Percentiles rank a stretch among this genome's conserved stretches.
phyloP scores from a whole-genome alignment of 2,113 vertebrate species.

The Setophaga petechia region DNA sequence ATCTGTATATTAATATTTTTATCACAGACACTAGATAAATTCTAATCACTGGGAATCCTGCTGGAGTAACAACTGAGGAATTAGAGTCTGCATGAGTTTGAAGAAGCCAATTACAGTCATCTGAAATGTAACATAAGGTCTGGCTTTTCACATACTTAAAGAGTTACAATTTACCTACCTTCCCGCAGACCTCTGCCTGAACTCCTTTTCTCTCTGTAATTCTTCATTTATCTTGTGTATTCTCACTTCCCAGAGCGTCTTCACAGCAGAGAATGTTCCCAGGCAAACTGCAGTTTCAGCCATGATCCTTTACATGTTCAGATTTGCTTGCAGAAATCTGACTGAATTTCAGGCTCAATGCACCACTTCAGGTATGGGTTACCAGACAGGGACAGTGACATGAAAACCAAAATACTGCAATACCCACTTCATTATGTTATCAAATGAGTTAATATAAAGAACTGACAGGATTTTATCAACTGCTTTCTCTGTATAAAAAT shows the following conservation, averaged over 20 bases:
- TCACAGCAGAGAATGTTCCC: constrained; percentile 83
- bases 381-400: not conserved
- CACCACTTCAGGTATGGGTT: not conserved
- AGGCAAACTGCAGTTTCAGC: constrained; percentile 72
- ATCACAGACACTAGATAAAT: not conserved
- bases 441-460: not conserved
- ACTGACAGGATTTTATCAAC: not conserved
- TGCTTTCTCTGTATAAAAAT: not conserved
- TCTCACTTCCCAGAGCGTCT: constrained; percentile 89
- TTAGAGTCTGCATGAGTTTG: not conserved
- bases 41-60: not conserved
- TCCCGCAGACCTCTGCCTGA: constrained; percentile 65
- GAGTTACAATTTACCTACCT: constrained; percentile 31
- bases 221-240: constrained; percentile 84
- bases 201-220: constrained; percentile 74
- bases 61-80: not conserved
- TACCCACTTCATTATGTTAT: not conserved
- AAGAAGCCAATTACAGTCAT: not conserved
- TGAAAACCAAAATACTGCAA: not conserved
- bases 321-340: not conserved
- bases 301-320: constrained; percentile 73
- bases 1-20: not conserved
- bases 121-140: not conserved
- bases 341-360: not conserved
- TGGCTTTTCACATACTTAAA: not conserved